phyloP scores from a whole-genome alignment of 2,888 invertebrate genomes.

The Agrilus biguttatus region DNA sequence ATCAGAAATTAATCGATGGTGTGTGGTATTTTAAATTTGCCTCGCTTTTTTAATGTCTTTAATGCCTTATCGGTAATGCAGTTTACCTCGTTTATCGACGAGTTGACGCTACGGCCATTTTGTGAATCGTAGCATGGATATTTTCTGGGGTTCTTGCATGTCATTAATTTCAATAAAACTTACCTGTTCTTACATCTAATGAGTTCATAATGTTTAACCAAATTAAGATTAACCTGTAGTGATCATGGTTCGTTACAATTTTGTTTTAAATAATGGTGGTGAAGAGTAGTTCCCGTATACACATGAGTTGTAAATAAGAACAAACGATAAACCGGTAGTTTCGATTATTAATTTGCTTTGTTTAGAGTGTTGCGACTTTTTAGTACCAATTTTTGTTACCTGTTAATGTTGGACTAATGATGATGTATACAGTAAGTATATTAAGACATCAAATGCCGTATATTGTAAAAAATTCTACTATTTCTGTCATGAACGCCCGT shows the following conservation, averaged over 20 bases:
- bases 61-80: slow-evolving; percentile 3
- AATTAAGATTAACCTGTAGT: too few species aligned
- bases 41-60: background rate
- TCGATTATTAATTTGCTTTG: too few species aligned
- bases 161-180: too few species aligned
- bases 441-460: background rate
- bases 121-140: slow-evolving; percentile 12
- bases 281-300: too few species aligned
- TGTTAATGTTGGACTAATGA: slow-evolving; percentile 12
- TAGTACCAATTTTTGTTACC: too few species aligned
- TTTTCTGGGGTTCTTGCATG: background rate
- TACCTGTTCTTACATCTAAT: too few species aligned
- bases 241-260: too few species aligned
- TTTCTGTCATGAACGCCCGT: background rate
- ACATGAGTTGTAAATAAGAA: too few species aligned
- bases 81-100: slow-evolving; percentile 2
- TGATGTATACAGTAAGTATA: slow-evolving; percentile 26
- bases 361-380: too few species aligned
- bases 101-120: slow-evolving; percentile 24
- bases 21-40: slow-evolving; percentile 1
- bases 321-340: too few species aligned
- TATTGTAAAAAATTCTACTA: background rate
- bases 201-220: too few species aligned
- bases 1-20: background rate
- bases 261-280: too few species aligned